Base-by-base conservation (phyloP, 2,888 invertebrate species). In the Drosophila aldrichi region DNA sequence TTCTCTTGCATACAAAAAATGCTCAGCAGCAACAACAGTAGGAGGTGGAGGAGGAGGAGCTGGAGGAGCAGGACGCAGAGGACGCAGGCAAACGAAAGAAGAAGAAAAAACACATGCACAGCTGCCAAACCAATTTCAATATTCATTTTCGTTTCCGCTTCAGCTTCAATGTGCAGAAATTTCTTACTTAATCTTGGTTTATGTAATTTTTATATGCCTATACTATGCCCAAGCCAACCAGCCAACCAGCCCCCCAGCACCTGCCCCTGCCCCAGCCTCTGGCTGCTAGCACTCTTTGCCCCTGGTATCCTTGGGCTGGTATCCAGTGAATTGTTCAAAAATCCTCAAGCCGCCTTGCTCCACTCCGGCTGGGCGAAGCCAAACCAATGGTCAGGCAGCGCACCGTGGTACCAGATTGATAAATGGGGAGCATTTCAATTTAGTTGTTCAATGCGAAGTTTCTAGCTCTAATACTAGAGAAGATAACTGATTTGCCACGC, bases 91-190 rank as follows among this genome's bases (percentile, higher is more conserved):
- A 49, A 14, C 20, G 20, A 14, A 22, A 14, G 56, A 14, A 44
- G 18, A 25, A n/a, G 16, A 10, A 40, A 58, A 52, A 55, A 58
- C 66, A 62, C 61, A 70, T 61, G 66, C 65, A 74, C 78, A 71
- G 70, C 80, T 88, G 88, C 88, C 86, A 89, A 87, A 82, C 74
- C 86, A 89, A 89, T 89, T 89, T 89, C 79, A 86, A 89, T 89
- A 89, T 88, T 88, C 80, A 86, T 89, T 81, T 84, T 82, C 71
- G 69, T 74, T 74, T 77, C 70, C 76, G 73, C 77, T 68, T 61
- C 51, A 70, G 82, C 69, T 68, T 79, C 77, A 82, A 75, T 74
- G 77, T 77, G 65, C 70, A 77, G 55, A 79, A 69, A 72, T 74
- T 74, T 80, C 65, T 72, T 77, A 70, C 74, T 81, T 81, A 79